phyloP scores from a whole-genome alignment of 2,797 vertebrate species.

The Rhinichthys osculus region DNA sequence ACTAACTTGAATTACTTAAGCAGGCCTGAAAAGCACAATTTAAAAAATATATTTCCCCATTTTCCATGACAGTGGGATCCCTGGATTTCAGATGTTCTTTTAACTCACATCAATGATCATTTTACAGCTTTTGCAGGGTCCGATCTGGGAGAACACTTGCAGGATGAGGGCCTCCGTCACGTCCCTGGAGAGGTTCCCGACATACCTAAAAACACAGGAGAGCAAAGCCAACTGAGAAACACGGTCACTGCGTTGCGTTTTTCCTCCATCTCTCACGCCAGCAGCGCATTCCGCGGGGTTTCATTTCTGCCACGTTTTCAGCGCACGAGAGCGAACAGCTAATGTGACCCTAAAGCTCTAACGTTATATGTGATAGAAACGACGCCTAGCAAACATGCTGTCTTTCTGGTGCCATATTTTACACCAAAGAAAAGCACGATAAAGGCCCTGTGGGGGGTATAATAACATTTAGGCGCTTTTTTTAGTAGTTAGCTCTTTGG shows the following conservation, averaged over 20 bases:
- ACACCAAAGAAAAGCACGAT: background rate
- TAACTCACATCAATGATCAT: slow-evolving; percentile 97
- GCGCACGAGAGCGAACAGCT: background rate
- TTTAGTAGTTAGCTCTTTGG: slow-evolving; percentile 17
- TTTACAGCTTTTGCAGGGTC: slow-evolving; percentile 99
- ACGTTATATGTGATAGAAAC: background rate
- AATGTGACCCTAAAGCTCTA: background rate
- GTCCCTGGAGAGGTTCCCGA: slow-evolving; percentile 96
- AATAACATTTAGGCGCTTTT: background rate
- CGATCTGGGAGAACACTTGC: slow-evolving; percentile 97
- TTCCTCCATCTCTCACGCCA: slow-evolving; percentile 58
- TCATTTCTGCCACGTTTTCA: slow-evolving; percentile 52
- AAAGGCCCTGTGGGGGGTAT: background rate
- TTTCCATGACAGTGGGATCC: background rate
- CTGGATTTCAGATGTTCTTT: background rate
- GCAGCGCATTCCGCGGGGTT: slow-evolving; percentile 22
- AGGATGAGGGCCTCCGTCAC: slow-evolving; percentile 98
- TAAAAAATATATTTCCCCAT: too few species aligned
- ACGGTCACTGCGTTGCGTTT: slow-evolving; percentile 73
- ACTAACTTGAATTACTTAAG: background rate
- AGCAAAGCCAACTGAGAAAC: slow-evolving; percentile 69
- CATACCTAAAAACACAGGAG: slow-evolving; percentile 83
- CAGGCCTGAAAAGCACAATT: background rate
- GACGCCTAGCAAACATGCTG: background rate
- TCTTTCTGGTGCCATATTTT: background rate